phyloP scores from a whole-genome alignment of 2,888 invertebrate genomes.

The Nymphalis c-album region DNA sequence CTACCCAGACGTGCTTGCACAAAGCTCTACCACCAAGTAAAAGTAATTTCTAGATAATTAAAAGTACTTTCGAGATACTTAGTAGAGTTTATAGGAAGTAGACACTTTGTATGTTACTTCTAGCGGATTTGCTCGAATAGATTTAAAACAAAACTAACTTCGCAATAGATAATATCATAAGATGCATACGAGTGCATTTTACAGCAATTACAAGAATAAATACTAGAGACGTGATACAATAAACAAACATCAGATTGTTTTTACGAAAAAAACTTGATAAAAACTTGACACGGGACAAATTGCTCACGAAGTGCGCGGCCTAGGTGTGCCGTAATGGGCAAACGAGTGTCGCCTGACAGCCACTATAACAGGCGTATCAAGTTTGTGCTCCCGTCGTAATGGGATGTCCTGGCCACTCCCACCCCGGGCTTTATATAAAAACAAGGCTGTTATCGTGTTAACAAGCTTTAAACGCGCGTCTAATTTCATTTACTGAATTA shows the following conservation, averaged over 20 bases:
- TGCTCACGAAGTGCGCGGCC: conserved; percentile 11
- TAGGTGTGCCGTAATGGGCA: conserved; percentile 29
- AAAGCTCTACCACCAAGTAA: too few relatives aligned
- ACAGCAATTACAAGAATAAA: background rate
- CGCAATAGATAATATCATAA: too few relatives aligned
- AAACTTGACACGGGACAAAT: conserved; percentile 25
- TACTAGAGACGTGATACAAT: background rate
- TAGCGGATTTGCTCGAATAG: too few relatives aligned
- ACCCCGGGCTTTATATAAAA: background rate
- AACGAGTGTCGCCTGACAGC: conserved; percentile 28
- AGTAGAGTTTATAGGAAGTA: too few relatives aligned
- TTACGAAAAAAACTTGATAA: conserved; percentile 10
- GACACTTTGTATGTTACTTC: too few relatives aligned
- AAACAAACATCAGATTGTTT: conserved; percentile 11
- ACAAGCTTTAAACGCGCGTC: conserved; percentile 9
- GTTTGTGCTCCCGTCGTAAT: conserved; percentile 5
- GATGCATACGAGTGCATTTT: too few relatives aligned
- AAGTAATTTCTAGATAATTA: too few relatives aligned
- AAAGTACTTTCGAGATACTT: too few relatives aligned
- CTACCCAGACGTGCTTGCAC: too few relatives aligned
- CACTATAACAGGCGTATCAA: conserved; percentile 17
- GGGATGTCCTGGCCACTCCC: conserved; percentile 12
- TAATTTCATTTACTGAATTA: conserved; percentile 5
- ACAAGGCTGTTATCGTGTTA: conserved; percentile 17
- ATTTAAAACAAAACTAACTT: too few relatives aligned